A percentile compares a stretch with the other conserved stretches of the same genome.
phyloP scores from a whole-genome alignment of 2,113 vertebrate genomes.

The Anhinga anhinga region DNA sequence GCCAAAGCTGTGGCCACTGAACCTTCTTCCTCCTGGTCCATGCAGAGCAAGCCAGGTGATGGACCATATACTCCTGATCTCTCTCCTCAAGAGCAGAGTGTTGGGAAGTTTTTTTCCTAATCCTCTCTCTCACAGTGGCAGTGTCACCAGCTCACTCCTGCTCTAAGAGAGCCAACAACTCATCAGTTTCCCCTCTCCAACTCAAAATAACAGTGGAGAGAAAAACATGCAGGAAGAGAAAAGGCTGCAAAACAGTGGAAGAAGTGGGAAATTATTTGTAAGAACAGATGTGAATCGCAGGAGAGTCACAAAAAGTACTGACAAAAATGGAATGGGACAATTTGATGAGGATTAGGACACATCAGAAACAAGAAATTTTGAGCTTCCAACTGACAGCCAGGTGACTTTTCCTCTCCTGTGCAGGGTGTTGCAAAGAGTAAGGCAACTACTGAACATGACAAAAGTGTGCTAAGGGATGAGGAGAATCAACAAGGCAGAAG shows the following conservation, averaged over 20 bases:
- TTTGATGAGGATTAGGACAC: not conserved
- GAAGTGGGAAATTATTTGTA: not conserved
- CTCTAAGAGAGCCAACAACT: not conserved
- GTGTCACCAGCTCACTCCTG: not conserved
- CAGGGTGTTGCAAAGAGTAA: not conserved
- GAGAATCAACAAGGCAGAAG: not conserved
- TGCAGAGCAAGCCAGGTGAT: not conserved
- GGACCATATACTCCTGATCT: not conserved
- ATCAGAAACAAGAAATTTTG: not conserved
- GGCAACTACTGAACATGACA: not conserved
- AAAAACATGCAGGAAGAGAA: not conserved
- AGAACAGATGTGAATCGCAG: not conserved
- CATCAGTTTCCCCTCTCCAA: not conserved
- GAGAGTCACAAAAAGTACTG: not conserved
- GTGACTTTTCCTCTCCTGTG: not conserved
- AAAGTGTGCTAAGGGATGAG: not conserved
- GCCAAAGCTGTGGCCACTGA: not conserved
- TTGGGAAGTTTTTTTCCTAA: not conserved
- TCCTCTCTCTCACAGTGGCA: not conserved
- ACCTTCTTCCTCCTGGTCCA: not conserved
- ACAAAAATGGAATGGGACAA: not conserved
- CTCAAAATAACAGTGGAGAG: not conserved
- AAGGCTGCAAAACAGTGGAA: not conserved
- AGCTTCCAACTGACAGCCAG: not conserved
- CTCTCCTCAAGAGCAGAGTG: not conserved